A percentile compares a stretch with the other conserved stretches of the same genome.
Evolutionary conservation across 2,113 vertebrate genomes (phyloP).

Genomic region (Carassius carassius): DNA sequence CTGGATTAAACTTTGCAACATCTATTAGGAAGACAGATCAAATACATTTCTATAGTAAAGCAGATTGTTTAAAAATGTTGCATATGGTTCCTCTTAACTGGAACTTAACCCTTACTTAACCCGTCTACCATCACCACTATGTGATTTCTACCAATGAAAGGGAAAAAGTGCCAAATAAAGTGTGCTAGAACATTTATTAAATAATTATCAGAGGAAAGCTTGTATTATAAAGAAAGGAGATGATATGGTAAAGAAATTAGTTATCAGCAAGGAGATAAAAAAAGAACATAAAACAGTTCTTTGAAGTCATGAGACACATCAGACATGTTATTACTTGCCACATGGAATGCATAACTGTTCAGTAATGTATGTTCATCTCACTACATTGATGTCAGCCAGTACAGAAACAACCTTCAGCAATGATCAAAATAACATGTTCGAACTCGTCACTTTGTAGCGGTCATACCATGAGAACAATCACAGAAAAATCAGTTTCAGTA

Average conservation of each 20-base stretch:
- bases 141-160: conserved; percentile 12
- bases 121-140: conserved; percentile 12
- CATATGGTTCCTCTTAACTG: background rate
- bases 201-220: conserved; percentile 9
- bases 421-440: conserved; percentile 4
- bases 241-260: background rate
- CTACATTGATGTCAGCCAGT: background rate
- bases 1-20: background rate
- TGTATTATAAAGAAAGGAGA: conserved; percentile 10
- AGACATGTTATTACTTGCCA: conserved; percentile 23
- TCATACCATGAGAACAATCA: background rate
- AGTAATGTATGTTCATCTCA: background rate
- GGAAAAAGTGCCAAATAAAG: background rate
- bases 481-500: too few relatives aligned
- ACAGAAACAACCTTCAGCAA: conserved; percentile 16
- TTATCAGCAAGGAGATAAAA: background rate
- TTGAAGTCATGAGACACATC: background rate
- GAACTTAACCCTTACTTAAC: background rate
- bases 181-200: conserved; percentile 39
- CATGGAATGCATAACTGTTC: background rate
- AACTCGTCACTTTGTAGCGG: background rate
- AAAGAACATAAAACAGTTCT: background rate
- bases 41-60: background rate
- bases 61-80: too few relatives aligned
- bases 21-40: background rate